A percentile compares a stretch with the other conserved stretches of the same genome.
phyloP scores from a whole-genome alignment of 2,797 vertebrate species.

The Pseudotriccus pelzelni region DNA sequence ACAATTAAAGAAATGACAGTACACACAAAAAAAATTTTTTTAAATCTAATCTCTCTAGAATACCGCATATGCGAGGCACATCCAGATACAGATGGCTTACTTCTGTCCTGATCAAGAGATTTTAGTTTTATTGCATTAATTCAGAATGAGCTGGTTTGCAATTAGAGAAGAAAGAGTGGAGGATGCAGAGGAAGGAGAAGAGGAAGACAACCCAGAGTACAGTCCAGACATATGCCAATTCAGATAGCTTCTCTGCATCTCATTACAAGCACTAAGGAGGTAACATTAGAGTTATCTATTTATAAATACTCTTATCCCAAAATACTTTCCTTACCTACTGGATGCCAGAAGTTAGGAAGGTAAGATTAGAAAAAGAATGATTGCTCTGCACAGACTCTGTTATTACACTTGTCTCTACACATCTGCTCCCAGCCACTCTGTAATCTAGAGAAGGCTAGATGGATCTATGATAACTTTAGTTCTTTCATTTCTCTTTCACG shows the following conservation, averaged over 20 bases:
- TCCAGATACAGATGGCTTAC: not conserved
- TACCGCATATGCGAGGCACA: not conserved
- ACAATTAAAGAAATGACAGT: not conserved
- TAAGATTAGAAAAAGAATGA: constrained; percentile 44
- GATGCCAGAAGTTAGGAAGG: not conserved
- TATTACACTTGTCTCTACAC: constrained; percentile 51
- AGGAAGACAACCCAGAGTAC: not conserved
- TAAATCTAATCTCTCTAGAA: not conserved
- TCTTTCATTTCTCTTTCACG: constrained; percentile 35
- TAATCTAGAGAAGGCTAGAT: constrained; percentile 51
- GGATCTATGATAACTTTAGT: constrained; percentile 34
- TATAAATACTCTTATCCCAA: constrained; percentile 7
- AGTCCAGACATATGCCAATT: not conserved
- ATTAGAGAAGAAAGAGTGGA: not conserved
- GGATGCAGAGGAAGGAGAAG: not conserved
- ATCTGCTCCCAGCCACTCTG: constrained; percentile 44
- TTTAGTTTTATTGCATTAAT: not conserved
- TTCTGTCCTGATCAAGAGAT: not conserved
- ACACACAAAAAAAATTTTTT: not conserved
- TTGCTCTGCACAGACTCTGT: constrained; percentile 41
- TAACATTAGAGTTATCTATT: constrained; percentile 13
- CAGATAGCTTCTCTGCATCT: not conserved
- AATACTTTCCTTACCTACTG: not conserved
- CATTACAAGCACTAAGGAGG: not conserved
- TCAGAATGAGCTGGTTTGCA: not conserved